Evolutionary conservation across 2,888 invertebrate genomes (phyloP).

Genomic region (Calliphora vomitoria): DNA sequence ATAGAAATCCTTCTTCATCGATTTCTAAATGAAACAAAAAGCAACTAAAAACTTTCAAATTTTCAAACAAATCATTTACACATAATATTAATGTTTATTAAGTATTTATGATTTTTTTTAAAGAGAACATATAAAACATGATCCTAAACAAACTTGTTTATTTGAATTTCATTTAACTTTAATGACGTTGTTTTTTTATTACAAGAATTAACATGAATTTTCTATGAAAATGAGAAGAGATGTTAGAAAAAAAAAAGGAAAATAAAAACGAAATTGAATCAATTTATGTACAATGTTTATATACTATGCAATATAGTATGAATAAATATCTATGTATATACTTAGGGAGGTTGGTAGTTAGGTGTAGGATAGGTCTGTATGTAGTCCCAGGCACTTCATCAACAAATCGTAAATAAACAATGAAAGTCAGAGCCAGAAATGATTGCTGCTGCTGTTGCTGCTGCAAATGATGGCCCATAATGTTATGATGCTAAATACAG

Average conservation of each 20-base stretch:
- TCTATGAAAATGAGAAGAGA: conserved; percentile 56
- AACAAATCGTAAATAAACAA: conserved; percentile 71
- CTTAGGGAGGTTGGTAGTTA: not conserved
- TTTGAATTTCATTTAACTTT: conserved; percentile 71
- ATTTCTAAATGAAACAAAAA: too few species aligned
- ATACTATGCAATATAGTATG: not conserved
- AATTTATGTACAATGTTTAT: conserved; percentile 64
- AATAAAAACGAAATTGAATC: conserved; percentile 57
- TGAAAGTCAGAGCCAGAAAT: conserved; percentile 58
- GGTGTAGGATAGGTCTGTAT: not conserved
- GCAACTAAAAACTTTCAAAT: too few species aligned
- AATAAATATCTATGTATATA: conserved; percentile 25
- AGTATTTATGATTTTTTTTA: conserved; percentile 61
- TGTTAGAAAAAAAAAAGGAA: conserved; percentile 31
- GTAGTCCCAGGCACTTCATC: conserved; percentile 65
- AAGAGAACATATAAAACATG: conserved; percentile 39
- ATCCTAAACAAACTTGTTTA: conserved; percentile 69
- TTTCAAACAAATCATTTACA: conserved; percentile 14
- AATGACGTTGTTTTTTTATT: conserved; percentile 67
- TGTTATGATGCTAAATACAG: conserved; percentile 28
- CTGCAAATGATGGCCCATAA: conserved; percentile 47
- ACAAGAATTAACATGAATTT: conserved; percentile 62
- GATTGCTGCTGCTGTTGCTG: conserved; percentile 41
- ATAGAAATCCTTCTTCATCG: not conserved
- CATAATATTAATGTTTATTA: conserved; percentile 50